Percentiles rank a stretch among this genome's conserved stretches.
Conservation (phyloP, 2,888 invertebrate species). For the Megaustenia siamemsis region DNA sequence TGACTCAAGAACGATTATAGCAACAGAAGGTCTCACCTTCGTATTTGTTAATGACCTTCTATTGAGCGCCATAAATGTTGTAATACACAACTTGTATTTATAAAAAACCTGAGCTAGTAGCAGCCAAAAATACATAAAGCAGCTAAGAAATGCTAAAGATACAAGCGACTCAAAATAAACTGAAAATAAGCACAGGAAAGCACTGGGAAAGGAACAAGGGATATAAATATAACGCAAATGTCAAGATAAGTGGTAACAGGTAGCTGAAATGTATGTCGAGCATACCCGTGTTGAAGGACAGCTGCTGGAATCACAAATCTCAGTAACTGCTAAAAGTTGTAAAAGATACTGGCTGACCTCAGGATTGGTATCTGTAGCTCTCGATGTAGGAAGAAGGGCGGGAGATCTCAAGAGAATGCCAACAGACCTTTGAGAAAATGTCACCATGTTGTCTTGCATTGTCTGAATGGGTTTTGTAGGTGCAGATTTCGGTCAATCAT, state of each 20-base stretch:
- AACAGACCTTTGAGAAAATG: slow-evolving; percentile 23
- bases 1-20: too few species aligned
- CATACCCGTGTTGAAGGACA: too few species aligned
- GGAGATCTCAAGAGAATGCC: slow-evolving; percentile 18
- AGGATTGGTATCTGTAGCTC: background rate
- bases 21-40: too few species aligned
- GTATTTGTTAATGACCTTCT: too few species aligned
- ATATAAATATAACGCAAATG: background rate
- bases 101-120: too few species aligned
- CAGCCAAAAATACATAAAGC: too few species aligned
- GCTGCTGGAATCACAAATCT: background rate
- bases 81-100: too few species aligned
- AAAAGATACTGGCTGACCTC: slow-evolving; percentile 7
- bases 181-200: background rate
- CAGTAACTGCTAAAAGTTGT: background rate
- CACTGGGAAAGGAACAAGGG: background rate
- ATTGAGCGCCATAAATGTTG: too few species aligned
- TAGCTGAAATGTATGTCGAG: background rate
- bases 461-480: background rate
- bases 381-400: background rate
- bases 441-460: background rate
- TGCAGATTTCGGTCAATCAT: background rate
- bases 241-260: background rate
- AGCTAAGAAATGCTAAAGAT: background rate
- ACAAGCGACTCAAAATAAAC: background rate